Conservation (phyloP, 2,797 vertebrate genomes). For the Coranthus polyacanthus region DNA sequence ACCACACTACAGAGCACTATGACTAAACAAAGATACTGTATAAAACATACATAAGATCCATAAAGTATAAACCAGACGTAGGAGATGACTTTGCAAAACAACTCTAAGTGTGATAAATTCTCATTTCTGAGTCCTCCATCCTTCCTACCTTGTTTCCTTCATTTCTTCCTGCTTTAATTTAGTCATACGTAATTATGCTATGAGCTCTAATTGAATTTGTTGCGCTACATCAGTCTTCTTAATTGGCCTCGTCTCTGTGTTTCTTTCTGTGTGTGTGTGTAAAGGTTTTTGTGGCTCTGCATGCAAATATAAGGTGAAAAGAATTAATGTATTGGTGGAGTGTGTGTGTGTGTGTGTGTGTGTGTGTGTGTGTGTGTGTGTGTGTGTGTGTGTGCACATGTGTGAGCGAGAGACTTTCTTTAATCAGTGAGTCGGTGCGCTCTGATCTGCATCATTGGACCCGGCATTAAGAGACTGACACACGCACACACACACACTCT, state of each 20-base stretch:
- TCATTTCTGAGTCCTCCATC: not conserved
- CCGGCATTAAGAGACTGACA: constrained; percentile 13
- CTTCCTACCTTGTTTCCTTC: not conserved
- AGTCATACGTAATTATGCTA: constrained; percentile 55
- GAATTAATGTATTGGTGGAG: not conserved
- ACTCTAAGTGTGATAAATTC: too few species aligned
- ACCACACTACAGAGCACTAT: too few species aligned
- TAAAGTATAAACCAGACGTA: too few species aligned
- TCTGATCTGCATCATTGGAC: constrained; percentile 27
- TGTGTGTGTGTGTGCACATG: too few species aligned
- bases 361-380: too few species aligned
- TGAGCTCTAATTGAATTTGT: constrained; percentile 70
- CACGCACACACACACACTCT: constrained; percentile 2
- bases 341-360: too few species aligned
- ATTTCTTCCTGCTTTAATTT: constrained; percentile 42
- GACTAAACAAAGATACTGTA: too few species aligned
- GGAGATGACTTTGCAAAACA: too few species aligned
- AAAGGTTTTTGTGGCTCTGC: constrained; percentile 6
- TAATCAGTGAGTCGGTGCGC: constrained; percentile 34
- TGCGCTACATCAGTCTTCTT: constrained; percentile 72
- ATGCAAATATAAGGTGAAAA: constrained; percentile 17
- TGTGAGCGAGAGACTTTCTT: too few species aligned
- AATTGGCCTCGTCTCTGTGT: constrained; percentile 56
- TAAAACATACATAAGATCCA: not conserved
- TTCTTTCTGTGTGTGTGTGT: constrained; percentile 26